phyloP scores from a whole-genome alignment of 2,888 invertebrate species.

The Parapristionchus giblindavisi region DNA sequence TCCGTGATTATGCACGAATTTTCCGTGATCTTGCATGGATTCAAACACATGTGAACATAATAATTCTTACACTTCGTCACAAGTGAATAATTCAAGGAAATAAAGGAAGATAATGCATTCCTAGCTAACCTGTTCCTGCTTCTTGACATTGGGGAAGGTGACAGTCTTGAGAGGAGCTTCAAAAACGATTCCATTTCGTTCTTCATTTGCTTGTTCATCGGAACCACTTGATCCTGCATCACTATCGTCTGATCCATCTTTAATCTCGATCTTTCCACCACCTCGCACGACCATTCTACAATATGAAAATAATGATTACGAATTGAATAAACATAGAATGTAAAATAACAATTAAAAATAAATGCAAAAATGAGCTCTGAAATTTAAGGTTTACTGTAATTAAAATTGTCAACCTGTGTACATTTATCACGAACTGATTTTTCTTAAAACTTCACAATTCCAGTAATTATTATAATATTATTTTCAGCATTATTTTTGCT shows the following conservation, averaged over 20 bases:
- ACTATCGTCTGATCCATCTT: slow-evolving; percentile 5
- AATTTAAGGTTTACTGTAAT: slow-evolving; percentile 12
- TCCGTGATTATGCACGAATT: no score
- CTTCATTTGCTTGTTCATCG: background rate
- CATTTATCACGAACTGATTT: background rate
- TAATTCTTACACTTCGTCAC: no score
- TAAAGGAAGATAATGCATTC: no score
- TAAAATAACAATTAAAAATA: background rate
- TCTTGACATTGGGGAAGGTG: slow-evolving; percentile 29
- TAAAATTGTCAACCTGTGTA: background rate
- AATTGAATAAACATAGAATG: background rate
- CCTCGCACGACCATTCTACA: slow-evolving; percentile 27
- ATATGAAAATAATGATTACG: background rate
- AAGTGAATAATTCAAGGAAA: no score
- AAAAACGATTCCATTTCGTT: background rate
- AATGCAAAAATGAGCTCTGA: no score
- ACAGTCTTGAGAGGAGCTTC: slow-evolving; percentile 18
- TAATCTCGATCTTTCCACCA: slow-evolving; percentile 28
- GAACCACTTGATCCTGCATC: background rate
- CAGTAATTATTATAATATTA: no score
- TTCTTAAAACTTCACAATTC: no score
- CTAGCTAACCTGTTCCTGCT: no score
- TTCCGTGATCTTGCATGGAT: no score
- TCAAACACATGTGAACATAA: no score
- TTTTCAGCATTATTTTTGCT: no score